Evolutionary conservation across 92 coral and sea anemone genomes (phyloP), one percentile per base, ranked within the genome.

Genomic region (Porites rus): DNA sequence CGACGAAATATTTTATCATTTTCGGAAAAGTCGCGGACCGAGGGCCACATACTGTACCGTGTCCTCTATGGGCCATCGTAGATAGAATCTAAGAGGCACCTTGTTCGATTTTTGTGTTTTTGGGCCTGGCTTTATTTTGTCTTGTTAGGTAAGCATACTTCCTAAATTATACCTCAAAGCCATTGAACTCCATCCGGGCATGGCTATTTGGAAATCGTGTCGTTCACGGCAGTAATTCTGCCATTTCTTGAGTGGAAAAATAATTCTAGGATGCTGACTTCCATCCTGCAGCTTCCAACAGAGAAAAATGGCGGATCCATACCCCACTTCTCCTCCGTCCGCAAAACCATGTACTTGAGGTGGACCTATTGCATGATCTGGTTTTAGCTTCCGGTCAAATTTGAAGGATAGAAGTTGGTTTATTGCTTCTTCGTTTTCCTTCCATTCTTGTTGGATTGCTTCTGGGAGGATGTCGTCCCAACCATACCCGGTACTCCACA

Each of bases 81-180:
- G 24, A 22, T 22, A 22, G 24, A 22, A 64, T 64, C 86, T 8
- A 69, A 74, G 53, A 31, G 90, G 20, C 62, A 56, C 71, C n/a
- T 73, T 18, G 28, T 65, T 60, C 84, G 60, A 81, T 46, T 89
- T 65, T 68, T 56, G 19, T 58, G 61, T 79, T 58, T 77, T 68
- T 73, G 85, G 79, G 80, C 71, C 53, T 92, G 93, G 80, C 46
- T 85, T 76, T 85, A 90, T 86, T 75, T 91, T 56, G 86, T 85
- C 78, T 67, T 86, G 73, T 86, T 92, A 81, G 95, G 95, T 92
- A 83, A 92, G 95, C 87, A 60, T 59, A 66, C 91, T 84, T 54
- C 69, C 76, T 87, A 80, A 87, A 87, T 87, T 87, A 72, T 21
- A 72, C 61, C 63, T 46, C 54, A 38, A 79, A 60, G 70, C 71